phyloP scores from a whole-genome alignment of 2,113 vertebrate species.

The Zeus faber region DNA sequence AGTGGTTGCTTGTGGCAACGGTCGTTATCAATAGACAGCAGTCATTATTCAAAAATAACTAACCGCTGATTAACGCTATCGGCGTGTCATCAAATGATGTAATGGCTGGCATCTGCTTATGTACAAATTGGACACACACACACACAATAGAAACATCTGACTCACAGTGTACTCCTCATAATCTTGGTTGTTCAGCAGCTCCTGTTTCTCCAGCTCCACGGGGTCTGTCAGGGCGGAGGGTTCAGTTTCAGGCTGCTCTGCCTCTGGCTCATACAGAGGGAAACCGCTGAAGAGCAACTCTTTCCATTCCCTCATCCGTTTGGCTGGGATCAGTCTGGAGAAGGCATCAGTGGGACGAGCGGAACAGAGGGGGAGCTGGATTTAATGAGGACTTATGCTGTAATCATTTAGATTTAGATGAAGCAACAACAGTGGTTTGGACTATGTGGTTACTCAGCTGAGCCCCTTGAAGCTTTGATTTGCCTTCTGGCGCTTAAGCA shows the following conservation, averaged over 20 bases:
- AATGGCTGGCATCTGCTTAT: too few species aligned
- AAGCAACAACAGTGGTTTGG: too few species aligned
- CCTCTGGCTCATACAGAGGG: conserved; percentile 77
- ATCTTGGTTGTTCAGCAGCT: conserved; percentile 84
- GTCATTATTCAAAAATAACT: too few species aligned
- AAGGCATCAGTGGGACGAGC: conserved; percentile 28
- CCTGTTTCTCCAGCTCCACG: conserved; percentile 77
- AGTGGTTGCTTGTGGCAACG: too few species aligned
- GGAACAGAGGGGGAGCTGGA: conserved; percentile 13
- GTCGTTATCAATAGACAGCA: too few species aligned
- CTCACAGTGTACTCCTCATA: conserved; percentile 89
- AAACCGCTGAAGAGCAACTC: conserved; percentile 80
- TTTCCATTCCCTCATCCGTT: conserved; percentile 87
- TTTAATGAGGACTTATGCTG: too few species aligned
- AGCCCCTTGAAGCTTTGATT: too few species aligned
- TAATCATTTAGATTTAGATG: too few species aligned
- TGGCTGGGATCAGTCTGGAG: conserved; percentile 81
- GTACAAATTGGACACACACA: not conserved
- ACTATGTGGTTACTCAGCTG: too few species aligned
- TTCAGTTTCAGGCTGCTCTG: conserved; percentile 12
- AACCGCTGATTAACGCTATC: too few species aligned
- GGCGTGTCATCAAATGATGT: too few species aligned
- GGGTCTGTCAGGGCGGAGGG: conserved; percentile 20
- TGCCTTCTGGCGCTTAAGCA: too few species aligned
- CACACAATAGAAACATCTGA: conserved; percentile 13